Percentiles rank a stretch among this genome's conserved stretches.
Evolutionary conservation across 2,797 vertebrate species (phyloP).

Genomic region (Sylvia borin): DNA sequence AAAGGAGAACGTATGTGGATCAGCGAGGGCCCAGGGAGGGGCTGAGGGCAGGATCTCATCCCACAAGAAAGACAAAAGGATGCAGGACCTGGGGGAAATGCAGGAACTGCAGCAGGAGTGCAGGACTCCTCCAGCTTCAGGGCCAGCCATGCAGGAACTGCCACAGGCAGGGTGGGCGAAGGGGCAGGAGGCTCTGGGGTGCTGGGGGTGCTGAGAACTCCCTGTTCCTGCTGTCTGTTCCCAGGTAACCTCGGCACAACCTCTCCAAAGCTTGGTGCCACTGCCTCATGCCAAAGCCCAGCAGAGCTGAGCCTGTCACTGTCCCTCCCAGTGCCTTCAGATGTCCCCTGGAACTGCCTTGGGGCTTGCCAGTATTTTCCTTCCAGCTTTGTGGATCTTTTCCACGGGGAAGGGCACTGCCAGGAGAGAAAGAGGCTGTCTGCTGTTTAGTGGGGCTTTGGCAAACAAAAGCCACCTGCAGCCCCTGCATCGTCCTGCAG

Average conservation of each 20-base stretch:
- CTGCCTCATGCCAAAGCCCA: not conserved
- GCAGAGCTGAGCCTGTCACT: not conserved
- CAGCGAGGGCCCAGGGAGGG: not conserved
- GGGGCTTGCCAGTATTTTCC: not conserved
- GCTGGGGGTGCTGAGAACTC: not conserved
- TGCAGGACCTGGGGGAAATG: rapidly evolving
- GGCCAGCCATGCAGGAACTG: not conserved
- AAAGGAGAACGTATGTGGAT: not conserved
- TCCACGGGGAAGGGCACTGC: not conserved
- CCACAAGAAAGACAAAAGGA: not conserved
- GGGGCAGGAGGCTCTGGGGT: not conserved
- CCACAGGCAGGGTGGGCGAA: not conserved
- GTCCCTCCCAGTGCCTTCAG: not conserved
- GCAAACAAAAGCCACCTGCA: not conserved
- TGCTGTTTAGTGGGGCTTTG: not conserved
- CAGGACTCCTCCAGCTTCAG: not conserved
- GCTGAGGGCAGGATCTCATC: not conserved
- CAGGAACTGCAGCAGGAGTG: not conserved
- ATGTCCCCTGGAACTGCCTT: not conserved
- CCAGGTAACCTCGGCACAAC: not conserved
- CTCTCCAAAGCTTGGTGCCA: not conserved
- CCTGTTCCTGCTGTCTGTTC: not conserved
- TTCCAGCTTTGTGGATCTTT: not conserved
- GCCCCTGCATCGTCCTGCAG: not conserved
- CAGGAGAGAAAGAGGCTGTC: not conserved